These are phyloP conservation scores for Drosophila santomea DNA, from an alignment of 1,140 invertebrate genomes.

Conservation along the genomic window DNA sequence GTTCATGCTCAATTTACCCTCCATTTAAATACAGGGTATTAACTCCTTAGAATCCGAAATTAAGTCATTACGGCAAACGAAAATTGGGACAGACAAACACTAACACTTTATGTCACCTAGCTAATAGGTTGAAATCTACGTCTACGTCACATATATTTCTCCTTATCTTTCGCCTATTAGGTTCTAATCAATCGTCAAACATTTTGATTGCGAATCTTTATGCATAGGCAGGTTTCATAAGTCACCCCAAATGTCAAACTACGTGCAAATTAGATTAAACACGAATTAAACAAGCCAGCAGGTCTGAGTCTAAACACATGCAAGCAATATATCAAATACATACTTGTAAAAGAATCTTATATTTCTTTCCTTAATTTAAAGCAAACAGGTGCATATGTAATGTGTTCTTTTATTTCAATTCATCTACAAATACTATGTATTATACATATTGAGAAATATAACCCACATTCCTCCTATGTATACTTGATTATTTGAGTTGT, in stretches of 20 bases:
- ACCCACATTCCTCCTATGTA: no score
- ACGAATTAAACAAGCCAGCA: constrained; percentile 3
- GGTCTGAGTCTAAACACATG: not conserved
- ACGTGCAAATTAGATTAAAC: constrained; percentile 35
- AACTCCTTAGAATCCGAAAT: constrained; percentile 39
- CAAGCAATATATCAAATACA: not conserved
- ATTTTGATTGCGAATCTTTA: constrained; percentile 9
- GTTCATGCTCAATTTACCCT: constrained; percentile 60
- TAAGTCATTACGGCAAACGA: constrained; percentile 26
- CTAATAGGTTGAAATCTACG: not conserved
- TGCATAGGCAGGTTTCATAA: not conserved
- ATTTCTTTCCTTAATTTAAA: no score
- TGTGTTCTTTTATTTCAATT: no score
- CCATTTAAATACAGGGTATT: constrained; percentile 20
- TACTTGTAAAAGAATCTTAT: no score
- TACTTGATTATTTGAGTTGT: no score
- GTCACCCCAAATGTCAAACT: not conserved
- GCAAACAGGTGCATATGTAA: no score
- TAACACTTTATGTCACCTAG: constrained; percentile 29
- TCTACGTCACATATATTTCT: constrained; percentile 2
- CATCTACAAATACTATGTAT: no score
- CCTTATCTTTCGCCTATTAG: not conserved
- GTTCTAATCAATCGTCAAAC: constrained; percentile 20
- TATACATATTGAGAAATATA: no score
- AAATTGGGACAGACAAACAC: constrained; percentile 29